Evolutionary conservation across 2,113 vertebrate genomes (phyloP).

Genomic region (Canis aureus): DNA sequence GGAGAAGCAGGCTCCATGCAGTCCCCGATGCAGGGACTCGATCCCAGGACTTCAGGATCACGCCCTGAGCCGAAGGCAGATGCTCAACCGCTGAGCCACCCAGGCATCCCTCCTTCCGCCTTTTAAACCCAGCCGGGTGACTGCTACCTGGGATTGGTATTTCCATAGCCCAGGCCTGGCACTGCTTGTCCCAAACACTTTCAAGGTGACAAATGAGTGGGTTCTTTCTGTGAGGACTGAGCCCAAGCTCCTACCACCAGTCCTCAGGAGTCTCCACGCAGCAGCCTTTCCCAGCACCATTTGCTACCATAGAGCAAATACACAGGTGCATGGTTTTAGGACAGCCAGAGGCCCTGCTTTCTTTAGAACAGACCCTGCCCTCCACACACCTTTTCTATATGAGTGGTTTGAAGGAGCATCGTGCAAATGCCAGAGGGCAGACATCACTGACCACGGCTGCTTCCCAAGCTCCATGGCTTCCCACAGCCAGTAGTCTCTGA

Average conservation of each 20-base stretch:
- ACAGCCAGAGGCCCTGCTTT: not conserved
- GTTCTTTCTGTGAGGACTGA: not conserved
- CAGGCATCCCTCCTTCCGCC: not conserved
- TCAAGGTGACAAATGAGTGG: not conserved
- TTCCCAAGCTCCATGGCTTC: not conserved
- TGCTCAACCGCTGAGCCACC: too few relatives aligned
- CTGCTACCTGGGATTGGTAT: not conserved
- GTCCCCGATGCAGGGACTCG: too few relatives aligned
- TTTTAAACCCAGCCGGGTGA: not conserved
- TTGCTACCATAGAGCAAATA: not conserved
- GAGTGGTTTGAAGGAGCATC: not conserved
- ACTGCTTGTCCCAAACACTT: not conserved
- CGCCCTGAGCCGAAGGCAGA: too few relatives aligned
- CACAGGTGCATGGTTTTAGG: not conserved
- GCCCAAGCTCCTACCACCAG: not conserved
- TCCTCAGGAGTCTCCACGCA: not conserved
- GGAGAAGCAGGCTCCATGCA: too few relatives aligned
- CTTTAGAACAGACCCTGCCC: not conserved
- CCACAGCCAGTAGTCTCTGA: not conserved
- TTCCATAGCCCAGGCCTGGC: not conserved
- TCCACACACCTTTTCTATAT: not conserved
- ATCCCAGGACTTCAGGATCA: too few relatives aligned
- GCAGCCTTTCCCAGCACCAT: not conserved
- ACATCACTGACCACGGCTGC: not conserved
- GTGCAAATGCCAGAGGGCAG: not conserved